Evolutionary conservation across 1,140 invertebrate genomes (phyloP).

Genomic region (Goniozus legneri): DNA sequence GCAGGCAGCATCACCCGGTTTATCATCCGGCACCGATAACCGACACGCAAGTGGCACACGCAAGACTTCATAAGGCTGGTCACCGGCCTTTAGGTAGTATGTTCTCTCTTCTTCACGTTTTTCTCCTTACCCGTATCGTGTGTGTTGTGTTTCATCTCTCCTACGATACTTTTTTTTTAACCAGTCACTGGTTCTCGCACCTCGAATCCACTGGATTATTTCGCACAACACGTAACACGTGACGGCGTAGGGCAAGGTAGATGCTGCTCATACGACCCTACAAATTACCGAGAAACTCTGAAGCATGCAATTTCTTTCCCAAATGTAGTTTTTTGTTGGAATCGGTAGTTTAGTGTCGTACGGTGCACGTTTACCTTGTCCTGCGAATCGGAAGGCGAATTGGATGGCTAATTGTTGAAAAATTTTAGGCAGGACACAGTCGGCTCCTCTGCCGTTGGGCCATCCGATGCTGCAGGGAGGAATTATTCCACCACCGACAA

Average conservation of each 20-base stretch:
- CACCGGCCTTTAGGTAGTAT: slow-evolving; percentile 75
- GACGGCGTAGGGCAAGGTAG: no score
- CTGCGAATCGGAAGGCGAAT: no score
- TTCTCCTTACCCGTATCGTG: slow-evolving; percentile 25
- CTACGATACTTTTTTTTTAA: no score
- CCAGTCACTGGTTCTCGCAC: no score
- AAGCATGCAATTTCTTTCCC: no score
- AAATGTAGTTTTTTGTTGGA: background rate
- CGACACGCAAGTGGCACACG: slow-evolving; percentile 68
- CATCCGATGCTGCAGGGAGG: slow-evolving; percentile 81
- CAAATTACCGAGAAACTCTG: no score
- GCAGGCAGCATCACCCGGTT: slow-evolving; percentile 26
- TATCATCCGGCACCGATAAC: slow-evolving; percentile 56
- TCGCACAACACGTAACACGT: no score
- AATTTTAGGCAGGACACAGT: slow-evolving; percentile 81
- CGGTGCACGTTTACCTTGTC: no score
- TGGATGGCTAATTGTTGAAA: no score
- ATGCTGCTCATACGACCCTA: no score
- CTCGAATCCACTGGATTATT: no score
- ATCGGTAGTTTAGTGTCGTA: no score
- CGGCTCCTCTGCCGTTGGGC: slow-evolving; percentile 89
- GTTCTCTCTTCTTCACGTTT: slow-evolving; percentile 43
- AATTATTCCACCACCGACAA: slow-evolving; percentile 54
- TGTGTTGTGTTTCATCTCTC: slow-evolving; percentile 13
- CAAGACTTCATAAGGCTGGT: slow-evolving; percentile 70